phyloP scores from a whole-genome alignment of 2,113 vertebrate genomes.

The Zingel zingel region DNA sequence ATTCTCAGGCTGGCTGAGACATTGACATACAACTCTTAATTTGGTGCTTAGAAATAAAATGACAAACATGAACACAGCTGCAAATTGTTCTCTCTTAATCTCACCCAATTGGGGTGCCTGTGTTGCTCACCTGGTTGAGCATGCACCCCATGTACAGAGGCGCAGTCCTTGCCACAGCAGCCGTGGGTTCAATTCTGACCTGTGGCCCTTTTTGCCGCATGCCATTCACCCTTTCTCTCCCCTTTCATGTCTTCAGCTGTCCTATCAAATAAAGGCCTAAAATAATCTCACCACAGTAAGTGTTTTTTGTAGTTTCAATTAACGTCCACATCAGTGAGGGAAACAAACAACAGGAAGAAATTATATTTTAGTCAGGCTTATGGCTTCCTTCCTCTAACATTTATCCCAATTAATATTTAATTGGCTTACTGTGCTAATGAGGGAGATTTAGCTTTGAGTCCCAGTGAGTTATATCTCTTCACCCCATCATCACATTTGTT shows the following conservation, averaged over 20 bases:
- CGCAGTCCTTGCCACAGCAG: too few relatives aligned
- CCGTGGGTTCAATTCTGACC: too few relatives aligned
- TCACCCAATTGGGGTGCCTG: background rate
- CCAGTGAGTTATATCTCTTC: slow-evolving; percentile 55
- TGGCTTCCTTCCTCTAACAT: slow-evolving; percentile 61
- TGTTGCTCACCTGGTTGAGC: too few relatives aligned
- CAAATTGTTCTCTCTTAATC: background rate
- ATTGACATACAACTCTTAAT: slow-evolving; percentile 7
- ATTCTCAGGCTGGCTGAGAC: background rate
- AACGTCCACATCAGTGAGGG: slow-evolving; percentile 9
- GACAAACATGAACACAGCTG: slow-evolving; percentile 5
- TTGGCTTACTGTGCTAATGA: slow-evolving; percentile 75
- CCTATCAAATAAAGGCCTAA: too few relatives aligned
- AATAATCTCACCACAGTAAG: background rate
- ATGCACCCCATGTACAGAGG: too few relatives aligned
- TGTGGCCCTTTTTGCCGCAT: too few relatives aligned
- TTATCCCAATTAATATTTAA: slow-evolving; percentile 77
- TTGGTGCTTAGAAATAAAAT: slow-evolving; percentile 14
- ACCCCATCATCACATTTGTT: slow-evolving; percentile 32
- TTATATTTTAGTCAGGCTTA: slow-evolving; percentile 27
- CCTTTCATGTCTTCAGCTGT: too few relatives aligned
- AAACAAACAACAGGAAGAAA: slow-evolving; percentile 31
- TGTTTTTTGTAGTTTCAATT: slow-evolving; percentile 41
- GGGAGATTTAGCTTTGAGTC: slow-evolving; percentile 66
- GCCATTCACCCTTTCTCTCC: too few relatives aligned